phyloP scores from a whole-genome alignment of 1,140 invertebrate genomes.

The Saccostrea cuccullata region DNA sequence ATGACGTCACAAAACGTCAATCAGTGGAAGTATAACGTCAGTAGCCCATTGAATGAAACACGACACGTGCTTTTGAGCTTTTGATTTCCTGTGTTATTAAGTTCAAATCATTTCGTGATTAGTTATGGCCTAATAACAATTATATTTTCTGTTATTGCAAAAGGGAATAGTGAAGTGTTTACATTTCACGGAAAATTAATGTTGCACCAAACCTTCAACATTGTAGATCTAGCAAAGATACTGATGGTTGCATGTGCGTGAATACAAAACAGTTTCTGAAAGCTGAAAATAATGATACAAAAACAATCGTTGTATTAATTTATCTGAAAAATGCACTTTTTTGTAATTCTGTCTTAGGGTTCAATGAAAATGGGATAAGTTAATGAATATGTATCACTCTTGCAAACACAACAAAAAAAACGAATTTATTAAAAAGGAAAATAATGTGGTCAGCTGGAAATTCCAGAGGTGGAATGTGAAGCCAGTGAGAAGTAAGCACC shows the following conservation, averaged over 20 bases:
- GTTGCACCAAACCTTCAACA: not conserved
- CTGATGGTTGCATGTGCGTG: not conserved
- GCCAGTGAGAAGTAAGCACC: no score
- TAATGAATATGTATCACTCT: not conserved
- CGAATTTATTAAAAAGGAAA: no score
- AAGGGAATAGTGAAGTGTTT: not conserved
- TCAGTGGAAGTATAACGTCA: not conserved
- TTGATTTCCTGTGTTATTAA: not conserved
- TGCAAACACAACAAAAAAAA: no score
- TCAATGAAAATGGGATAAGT: not conserved
- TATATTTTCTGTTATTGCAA: slow-evolving; percentile 3
- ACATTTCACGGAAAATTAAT: slow-evolving; percentile 32
- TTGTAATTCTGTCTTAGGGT: not conserved
- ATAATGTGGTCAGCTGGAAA: no score
- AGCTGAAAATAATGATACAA: not conserved
- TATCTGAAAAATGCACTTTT: not conserved
- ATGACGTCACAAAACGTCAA: not conserved
- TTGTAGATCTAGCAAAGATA: not conserved
- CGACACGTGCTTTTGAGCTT: not conserved
- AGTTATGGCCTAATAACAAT: slow-evolving; percentile 27
- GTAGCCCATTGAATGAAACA: not conserved
- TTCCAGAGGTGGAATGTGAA: no score
- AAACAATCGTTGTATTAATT: not conserved
- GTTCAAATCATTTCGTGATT: slow-evolving; percentile 1
- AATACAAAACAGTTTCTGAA: not conserved